Conservation (phyloP, 2,113 vertebrate species). For the Copsychus sechellarum region DNA sequence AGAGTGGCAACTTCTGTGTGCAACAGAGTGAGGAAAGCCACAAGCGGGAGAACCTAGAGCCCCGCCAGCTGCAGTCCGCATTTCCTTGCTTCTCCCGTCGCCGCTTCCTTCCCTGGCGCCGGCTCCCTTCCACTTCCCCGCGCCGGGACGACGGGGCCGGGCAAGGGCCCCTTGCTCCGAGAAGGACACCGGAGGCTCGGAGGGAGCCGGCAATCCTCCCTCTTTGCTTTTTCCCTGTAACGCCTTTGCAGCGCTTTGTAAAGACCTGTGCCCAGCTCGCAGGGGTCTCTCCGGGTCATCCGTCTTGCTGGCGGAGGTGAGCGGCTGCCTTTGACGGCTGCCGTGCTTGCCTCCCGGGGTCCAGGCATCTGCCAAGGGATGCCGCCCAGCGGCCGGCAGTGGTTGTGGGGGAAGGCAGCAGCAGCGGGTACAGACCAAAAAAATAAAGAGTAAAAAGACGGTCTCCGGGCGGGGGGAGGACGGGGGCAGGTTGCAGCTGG, state of each 20-base stretch:
- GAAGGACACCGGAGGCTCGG: background rate
- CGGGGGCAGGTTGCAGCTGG: slow-evolving; percentile 19
- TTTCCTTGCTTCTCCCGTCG: background rate
- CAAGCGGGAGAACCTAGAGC: background rate
- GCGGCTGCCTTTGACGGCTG: background rate
- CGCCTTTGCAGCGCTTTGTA: background rate
- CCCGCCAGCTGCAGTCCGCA: background rate
- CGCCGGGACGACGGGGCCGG: background rate
- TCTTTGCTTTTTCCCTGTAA: background rate
- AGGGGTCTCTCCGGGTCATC: background rate
- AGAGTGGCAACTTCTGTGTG: background rate
- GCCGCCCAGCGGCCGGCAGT: slow-evolving; percentile 13
- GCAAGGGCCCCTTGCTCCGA: background rate
- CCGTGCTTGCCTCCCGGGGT: background rate
- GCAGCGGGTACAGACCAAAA: background rate
- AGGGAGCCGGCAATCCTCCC: background rate
- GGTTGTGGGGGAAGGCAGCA: background rate
- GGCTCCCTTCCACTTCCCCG: background rate
- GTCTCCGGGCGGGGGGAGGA: background rate
- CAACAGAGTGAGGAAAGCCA: background rate
- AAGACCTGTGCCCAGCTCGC: background rate
- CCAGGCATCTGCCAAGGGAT: background rate
- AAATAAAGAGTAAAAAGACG: background rate
- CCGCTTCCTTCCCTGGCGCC: background rate
- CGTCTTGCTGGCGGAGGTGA: background rate